Conservation (phyloP, 2,888 invertebrate species). For the Cryptocephalus primarius region DNA sequence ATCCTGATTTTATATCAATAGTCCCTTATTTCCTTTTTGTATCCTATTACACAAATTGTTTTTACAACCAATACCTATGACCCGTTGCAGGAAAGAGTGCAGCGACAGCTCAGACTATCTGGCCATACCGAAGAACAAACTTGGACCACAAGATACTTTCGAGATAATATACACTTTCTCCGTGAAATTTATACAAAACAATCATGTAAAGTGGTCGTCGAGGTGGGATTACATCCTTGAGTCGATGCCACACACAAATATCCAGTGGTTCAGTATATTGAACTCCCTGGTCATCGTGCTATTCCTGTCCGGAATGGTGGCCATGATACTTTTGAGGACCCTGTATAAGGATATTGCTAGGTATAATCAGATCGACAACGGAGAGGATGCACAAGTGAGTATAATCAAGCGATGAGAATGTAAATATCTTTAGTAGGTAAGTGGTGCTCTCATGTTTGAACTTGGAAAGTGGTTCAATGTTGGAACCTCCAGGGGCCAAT, state of each 20-base stretch:
- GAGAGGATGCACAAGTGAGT: slow-evolving; percentile 85
- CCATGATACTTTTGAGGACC: slow-evolving; percentile 95
- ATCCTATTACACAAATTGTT: no score
- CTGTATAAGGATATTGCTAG: slow-evolving; percentile 97
- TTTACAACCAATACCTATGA: no score
- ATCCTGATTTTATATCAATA: no score
- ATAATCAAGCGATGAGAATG: no score
- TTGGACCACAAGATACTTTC: slow-evolving; percentile 40
- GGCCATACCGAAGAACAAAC: slow-evolving; percentile 52
- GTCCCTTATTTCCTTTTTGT: no score
- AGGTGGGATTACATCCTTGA: slow-evolving; percentile 99
- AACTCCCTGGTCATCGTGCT: slow-evolving; percentile 95
- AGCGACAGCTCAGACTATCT: slow-evolving; percentile 45
- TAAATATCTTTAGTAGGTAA: no score
- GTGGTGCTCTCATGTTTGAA: no score
- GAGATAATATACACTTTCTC: slow-evolving; percentile 79
- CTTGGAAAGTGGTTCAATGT: no score
- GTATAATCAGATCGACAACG: slow-evolving; percentile 91
- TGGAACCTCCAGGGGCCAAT: no score
- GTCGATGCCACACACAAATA: slow-evolving; percentile 96
- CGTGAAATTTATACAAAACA: slow-evolving; percentile 67
- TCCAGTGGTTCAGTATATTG: slow-evolving; percentile 98
- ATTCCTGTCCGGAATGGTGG: slow-evolving; percentile 98
- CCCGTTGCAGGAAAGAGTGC: slow-evolving; percentile 12
- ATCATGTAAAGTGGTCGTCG: slow-evolving; percentile 86